These are phyloP conservation scores for Aethes cnicana DNA, from an alignment of 2,888 invertebrate species.

Conservation along the genomic window DNA sequence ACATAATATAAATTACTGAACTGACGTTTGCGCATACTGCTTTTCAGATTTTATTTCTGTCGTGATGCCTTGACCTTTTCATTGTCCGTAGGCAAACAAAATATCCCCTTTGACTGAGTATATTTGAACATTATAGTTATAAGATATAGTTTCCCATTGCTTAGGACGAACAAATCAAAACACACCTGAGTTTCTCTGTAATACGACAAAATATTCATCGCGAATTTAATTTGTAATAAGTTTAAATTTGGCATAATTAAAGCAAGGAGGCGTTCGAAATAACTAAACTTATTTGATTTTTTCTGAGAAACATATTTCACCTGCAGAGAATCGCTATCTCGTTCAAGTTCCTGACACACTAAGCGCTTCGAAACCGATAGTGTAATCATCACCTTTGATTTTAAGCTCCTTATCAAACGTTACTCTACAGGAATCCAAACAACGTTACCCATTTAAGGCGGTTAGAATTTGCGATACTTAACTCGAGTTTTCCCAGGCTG, in stretches of 20 bases:
- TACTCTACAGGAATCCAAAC: not conserved
- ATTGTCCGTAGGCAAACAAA: too few relatives aligned
- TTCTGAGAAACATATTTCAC: slow-evolving; percentile 3
- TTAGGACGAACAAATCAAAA: too few relatives aligned
- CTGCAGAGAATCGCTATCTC: slow-evolving; percentile 1
- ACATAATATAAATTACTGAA: not conserved
- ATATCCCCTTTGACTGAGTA: not conserved
- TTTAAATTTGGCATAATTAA: slow-evolving; percentile 15
- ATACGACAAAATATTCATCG: slow-evolving; percentile 18
- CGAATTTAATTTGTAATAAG: slow-evolving; percentile 10
- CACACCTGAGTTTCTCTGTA: too few relatives aligned
- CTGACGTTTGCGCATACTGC: too few relatives aligned
- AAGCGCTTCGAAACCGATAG: slow-evolving; percentile 53
- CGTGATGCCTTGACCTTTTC: too few relatives aligned
- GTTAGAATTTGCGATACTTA: not conserved
- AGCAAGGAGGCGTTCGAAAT: slow-evolving; percentile 4
- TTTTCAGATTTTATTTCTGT: too few relatives aligned
- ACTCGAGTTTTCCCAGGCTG: slow-evolving; percentile 1
- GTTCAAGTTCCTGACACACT: slow-evolving; percentile 60
- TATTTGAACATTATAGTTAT: too few relatives aligned
- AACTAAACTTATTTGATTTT: too few relatives aligned
- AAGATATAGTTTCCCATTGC: too few relatives aligned
- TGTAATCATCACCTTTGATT: slow-evolving; percentile 45
- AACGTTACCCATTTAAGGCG: not conserved
- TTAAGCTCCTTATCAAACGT: slow-evolving; percentile 30